These are phyloP conservation scores for Phaetusa simplex DNA, from an alignment of 2,113 vertebrate genomes.

Conservation along the genomic window DNA sequence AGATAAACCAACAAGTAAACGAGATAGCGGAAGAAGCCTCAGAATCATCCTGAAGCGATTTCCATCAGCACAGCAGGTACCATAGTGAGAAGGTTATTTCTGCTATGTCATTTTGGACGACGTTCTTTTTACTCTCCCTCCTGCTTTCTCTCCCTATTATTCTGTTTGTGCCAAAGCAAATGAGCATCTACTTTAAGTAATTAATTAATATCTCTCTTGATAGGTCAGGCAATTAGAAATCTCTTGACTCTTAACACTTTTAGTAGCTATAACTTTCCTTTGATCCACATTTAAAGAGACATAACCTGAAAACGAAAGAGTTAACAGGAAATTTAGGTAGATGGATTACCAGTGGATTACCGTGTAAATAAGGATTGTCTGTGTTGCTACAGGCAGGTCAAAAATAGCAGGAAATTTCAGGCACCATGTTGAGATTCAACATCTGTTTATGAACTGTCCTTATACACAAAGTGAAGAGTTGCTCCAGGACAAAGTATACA, in stretches of 20 bases:
- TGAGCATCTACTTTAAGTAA: constrained; percentile 5
- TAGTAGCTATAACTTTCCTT: background rate
- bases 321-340: background rate
- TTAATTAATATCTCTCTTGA: constrained; percentile 6
- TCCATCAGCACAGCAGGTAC: background rate
- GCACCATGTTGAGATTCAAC: background rate
- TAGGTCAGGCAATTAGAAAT: constrained; percentile 39
- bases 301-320: background rate
- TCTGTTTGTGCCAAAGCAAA: constrained; percentile 21
- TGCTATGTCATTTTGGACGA: background rate
- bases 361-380: background rate
- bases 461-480: constrained; percentile 8
- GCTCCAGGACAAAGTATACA: background rate
- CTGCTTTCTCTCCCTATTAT: background rate
- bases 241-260: background rate
- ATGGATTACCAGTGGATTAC: background rate
- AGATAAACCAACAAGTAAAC: background rate
- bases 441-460: constrained; percentile 35
- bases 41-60: background rate
- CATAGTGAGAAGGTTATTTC: background rate
- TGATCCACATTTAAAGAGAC: background rate
- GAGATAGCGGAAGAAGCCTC: background rate
- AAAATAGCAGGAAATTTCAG: constrained; percentile 6
- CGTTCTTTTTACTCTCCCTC: background rate
- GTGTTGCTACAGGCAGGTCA: background rate